phyloP scores from a whole-genome alignment of 2,797 vertebrate genomes.

The Zenarchopterus dispar region DNA sequence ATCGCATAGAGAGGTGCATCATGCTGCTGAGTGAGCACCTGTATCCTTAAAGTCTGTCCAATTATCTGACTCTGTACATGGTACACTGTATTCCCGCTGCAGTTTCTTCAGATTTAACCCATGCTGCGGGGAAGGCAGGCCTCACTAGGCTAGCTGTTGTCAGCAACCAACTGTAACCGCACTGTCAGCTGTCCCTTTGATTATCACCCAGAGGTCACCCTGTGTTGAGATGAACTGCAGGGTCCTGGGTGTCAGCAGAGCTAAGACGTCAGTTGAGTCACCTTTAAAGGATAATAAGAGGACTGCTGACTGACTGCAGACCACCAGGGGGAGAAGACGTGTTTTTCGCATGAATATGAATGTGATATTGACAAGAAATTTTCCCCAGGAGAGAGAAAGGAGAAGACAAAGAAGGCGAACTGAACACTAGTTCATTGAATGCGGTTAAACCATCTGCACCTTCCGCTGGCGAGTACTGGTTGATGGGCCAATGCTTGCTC shows the following conservation, averaged over 20 bases:
- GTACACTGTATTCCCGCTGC: slow-evolving; percentile 15
- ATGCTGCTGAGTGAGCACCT: slow-evolving; percentile 66
- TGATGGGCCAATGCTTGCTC: slow-evolving; percentile 51
- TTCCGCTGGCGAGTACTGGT: slow-evolving; percentile 49
- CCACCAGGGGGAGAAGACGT: slow-evolving; percentile 53
- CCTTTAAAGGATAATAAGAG: slow-evolving; percentile 74
- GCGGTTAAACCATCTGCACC: slow-evolving; percentile 54
- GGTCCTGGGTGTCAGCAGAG: slow-evolving; percentile 42
- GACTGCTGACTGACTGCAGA: slow-evolving; percentile 71
- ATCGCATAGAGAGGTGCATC: slow-evolving; percentile 34
- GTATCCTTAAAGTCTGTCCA: slow-evolving; percentile 57
- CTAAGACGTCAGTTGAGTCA: slow-evolving; percentile 70
- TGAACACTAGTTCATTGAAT: slow-evolving; percentile 45
- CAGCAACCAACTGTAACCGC: slow-evolving; percentile 59
- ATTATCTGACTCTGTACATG: slow-evolving; percentile 55
- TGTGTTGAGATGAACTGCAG: slow-evolving; percentile 44
- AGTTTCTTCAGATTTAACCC: slow-evolving; percentile 50
- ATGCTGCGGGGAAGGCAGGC: slow-evolving; percentile 11
- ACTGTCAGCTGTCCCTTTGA: slow-evolving; percentile 68
- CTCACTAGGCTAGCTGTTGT: slow-evolving; percentile 48
- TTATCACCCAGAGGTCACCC: slow-evolving; percentile 67
- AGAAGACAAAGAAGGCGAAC: slow-evolving; percentile 29
- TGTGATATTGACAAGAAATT: slow-evolving; percentile 74
- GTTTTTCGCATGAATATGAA: slow-evolving; percentile 74
- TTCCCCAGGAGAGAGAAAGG: slow-evolving; percentile 55